Percentiles rank a stretch among this genome's conserved stretches.
Evolutionary conservation across 2,797 vertebrate genomes (phyloP).

Genomic region (Acipenser ruthenus): DNA sequence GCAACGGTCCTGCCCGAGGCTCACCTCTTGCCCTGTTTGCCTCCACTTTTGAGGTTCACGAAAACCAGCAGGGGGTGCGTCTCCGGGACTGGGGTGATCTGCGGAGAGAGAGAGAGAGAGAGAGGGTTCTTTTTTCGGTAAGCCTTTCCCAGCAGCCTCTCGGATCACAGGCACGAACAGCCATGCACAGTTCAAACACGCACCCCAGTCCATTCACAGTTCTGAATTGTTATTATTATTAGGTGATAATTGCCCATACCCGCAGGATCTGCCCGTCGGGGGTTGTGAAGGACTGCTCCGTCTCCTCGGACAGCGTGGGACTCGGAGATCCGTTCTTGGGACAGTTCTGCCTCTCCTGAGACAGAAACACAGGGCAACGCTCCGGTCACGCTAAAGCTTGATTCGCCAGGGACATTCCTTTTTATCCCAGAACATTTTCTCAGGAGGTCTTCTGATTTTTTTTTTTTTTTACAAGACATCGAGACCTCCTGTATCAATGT

Average conservation of each 20-base stretch:
- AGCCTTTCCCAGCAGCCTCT: too few species aligned
- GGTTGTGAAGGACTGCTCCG: conserved; percentile 52
- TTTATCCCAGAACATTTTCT: too few species aligned
- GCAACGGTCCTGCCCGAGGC: conserved; percentile 16
- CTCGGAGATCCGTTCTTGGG: conserved; percentile 52
- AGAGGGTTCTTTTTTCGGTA: background rate
- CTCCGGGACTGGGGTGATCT: conserved; percentile 67
- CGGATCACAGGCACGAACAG: background rate
- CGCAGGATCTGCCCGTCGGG: conserved; percentile 81
- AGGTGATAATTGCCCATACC: conserved; percentile 42
- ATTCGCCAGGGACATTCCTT: too few species aligned
- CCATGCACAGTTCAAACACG: too few species aligned
- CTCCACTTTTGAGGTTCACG: conserved; percentile 89
- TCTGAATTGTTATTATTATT: too few species aligned
- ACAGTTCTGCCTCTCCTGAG: conserved; percentile 69
- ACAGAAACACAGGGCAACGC: background rate
- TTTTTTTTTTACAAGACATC: too few species aligned
- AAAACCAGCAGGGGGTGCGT: conserved; percentile 85
- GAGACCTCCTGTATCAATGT: too few species aligned
- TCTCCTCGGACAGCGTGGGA: conserved; percentile 38
- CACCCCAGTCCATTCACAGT: too few species aligned
- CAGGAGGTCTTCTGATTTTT: too few species aligned
- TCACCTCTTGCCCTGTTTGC: conserved; percentile 86
- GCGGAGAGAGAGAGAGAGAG: conserved; percentile 9
- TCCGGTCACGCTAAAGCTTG: too few species aligned